Conservation (phyloP, 2,888 invertebrate genomes). For the Brachylomia viminalis region DNA sequence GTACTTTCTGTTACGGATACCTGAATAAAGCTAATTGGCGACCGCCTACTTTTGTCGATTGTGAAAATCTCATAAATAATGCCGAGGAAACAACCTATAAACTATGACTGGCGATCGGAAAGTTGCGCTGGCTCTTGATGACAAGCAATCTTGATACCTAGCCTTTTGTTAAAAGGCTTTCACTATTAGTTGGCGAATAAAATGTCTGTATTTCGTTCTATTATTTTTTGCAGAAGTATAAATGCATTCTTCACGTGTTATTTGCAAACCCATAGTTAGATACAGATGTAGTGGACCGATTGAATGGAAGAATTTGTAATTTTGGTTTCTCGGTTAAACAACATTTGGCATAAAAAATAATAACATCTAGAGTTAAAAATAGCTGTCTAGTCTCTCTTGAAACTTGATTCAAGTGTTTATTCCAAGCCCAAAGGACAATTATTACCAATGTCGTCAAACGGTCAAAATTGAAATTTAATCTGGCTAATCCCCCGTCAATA, state of each 20-base stretch:
- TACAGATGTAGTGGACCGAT: too few relatives aligned
- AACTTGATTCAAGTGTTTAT: slow-evolving; percentile 29
- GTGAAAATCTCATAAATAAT: slow-evolving; percentile 53
- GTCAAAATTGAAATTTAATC: slow-evolving; percentile 63
- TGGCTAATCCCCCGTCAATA: slow-evolving; percentile 61
- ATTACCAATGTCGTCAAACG: slow-evolving; percentile 46
- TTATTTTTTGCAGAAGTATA: neutral
- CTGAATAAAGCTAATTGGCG: slow-evolving; percentile 62
- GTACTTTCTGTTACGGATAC: slow-evolving; percentile 62
- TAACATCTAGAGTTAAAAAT: too few relatives aligned
- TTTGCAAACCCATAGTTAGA: neutral
- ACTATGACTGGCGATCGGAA: slow-evolving; percentile 49
- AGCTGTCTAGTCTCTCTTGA: slow-evolving; percentile 11
- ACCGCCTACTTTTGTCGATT: slow-evolving; percentile 35
- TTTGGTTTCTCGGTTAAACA: neutral
- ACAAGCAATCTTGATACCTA: slow-evolving; percentile 44
- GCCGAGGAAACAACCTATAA: slow-evolving; percentile 37
- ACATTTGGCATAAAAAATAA: too few relatives aligned
- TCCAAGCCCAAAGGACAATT: slow-evolving; percentile 28
- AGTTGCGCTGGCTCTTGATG: slow-evolving; percentile 37
- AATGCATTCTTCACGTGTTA: neutral
- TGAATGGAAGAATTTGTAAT: neutral
- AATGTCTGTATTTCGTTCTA: neutral
- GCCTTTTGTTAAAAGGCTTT: slow-evolving; percentile 18
- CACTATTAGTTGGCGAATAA: neutral